Evolutionary conservation across 2,888 invertebrate species (phyloP), one percentile per base, ranked within the genome.

Genomic region (Tinea pellionella): DNA sequence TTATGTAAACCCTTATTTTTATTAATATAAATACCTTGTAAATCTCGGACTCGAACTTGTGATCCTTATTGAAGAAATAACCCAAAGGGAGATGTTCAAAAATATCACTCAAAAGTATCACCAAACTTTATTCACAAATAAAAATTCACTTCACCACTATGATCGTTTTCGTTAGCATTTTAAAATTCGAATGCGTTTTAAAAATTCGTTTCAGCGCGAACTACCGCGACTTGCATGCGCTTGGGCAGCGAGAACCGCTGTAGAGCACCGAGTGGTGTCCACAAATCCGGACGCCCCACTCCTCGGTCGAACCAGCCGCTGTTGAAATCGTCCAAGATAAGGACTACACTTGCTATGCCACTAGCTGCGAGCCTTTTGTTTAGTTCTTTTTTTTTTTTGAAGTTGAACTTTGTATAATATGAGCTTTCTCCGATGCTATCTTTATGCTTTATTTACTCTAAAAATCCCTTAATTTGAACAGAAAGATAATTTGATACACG

Each of bases 121-220:
- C 53, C 13, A 18, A 53, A 24, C n/a, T 47, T 15, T 47, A n/a
- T 47, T 15, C 53, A 53, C 53, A 53, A 18, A 24, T 24, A 24
- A 18, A 47, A 66, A 67, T 68, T 84, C 86, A 86, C 85, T 74
- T 84, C 72, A 80, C 64, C 73, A 74, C 86, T 79, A 70, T 72
- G 69, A 53, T 53, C 18, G 19, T 24, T 53, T 76, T 73, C 67
- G 75, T 72, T 75, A 70, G 77, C 86, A 86, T 85, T 75, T 78
- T 79, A 64, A 67, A 69, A 70, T 69, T 75, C 24, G 53, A 53
- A 53, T 24, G 53, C n/a, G 53, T 53, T 53, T 24, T 9, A 53
- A 53, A 24, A 24, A 18, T 18, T 53, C 53, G 18, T 53, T 53
- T 53, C 53, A 24, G 24, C 53, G 53, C 53, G 53, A 24, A 18